These are phyloP conservation scores for Bruchidius siliquastri DNA, from an alignment of 2,888 invertebrate genomes.

Conservation along the genomic window DNA sequence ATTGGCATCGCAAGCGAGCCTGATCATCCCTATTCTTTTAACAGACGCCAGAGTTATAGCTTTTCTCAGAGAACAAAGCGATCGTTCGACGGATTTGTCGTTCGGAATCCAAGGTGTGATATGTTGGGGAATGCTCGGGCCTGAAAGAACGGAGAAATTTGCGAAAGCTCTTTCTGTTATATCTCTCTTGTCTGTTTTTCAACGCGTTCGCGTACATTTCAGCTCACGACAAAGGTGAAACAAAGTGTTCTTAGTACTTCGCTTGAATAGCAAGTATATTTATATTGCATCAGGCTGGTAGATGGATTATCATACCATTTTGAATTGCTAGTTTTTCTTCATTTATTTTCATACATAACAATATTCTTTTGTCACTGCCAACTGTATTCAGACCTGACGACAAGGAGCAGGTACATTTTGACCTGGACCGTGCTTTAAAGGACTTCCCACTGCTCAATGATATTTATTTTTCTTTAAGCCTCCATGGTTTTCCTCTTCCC, in stretches of 20 bases:
- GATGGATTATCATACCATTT: too few species aligned
- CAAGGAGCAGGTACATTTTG: too few species aligned
- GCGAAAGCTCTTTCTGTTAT: background rate
- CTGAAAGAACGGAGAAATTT: background rate
- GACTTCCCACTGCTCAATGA: too few species aligned
- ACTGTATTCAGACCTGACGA: too few species aligned
- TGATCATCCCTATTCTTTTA: background rate
- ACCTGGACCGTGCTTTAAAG: too few species aligned
- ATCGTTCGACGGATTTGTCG: background rate
- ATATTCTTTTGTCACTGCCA: too few species aligned
- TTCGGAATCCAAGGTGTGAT: background rate
- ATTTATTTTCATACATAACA: too few species aligned
- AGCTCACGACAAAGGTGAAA: background rate
- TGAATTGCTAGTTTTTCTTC: too few species aligned
- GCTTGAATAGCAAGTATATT: background rate
- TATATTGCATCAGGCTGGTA: background rate
- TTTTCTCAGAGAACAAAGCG: background rate
- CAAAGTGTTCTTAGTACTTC: background rate
- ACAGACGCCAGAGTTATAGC: background rate
- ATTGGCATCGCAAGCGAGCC: background rate
- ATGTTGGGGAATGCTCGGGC: background rate
- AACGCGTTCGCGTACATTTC: background rate
- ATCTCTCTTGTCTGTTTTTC: background rate
- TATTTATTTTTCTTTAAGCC: too few species aligned
- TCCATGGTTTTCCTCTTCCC: too few species aligned